Percentiles rank a stretch among this genome's conserved stretches.
These are phyloP conservation scores for Oplegnathus fasciatus DNA, from an alignment of 2,113 vertebrate species.

Conservation along the genomic window DNA sequence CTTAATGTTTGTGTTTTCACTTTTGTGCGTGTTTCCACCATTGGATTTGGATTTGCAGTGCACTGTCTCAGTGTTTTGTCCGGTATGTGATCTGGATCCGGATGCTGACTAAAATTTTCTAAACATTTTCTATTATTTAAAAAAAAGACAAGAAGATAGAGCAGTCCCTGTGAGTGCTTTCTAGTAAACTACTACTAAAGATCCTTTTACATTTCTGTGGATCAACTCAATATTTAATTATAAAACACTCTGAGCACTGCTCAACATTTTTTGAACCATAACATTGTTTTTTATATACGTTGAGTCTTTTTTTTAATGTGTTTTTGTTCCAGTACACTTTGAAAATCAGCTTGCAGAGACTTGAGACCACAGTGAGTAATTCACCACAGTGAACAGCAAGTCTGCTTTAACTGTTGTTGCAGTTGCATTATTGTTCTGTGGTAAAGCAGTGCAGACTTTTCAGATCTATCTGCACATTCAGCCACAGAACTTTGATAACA, in stretches of 20 bases:
- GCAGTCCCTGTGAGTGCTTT: no score
- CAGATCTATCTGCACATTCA: background rate
- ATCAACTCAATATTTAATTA: background rate
- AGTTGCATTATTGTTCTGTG: background rate
- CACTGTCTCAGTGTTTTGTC: background rate
- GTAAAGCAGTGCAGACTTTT: background rate
- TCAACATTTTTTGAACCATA: background rate
- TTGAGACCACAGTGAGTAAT: slow-evolving; percentile 6
- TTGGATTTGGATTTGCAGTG: background rate
- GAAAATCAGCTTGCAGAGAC: background rate
- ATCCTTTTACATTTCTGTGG: background rate
- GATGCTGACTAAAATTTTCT: no score
- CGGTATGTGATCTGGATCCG: background rate
- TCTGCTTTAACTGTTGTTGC: background rate
- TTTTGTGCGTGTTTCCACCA: background rate
- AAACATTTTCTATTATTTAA: background rate
- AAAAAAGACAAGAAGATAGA: no score
- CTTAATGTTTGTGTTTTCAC: background rate
- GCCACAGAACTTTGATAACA: background rate
- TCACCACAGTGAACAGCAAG: background rate
- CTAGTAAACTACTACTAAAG: no score
- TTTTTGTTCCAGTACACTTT: background rate
- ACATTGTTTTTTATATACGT: no score
- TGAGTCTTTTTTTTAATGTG: no score
- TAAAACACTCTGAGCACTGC: background rate